Percentiles rank a stretch among this genome's conserved stretches.
Evolutionary conservation across 1,140 invertebrate genomes (phyloP).

Genomic region (Sminthurinus signatus): DNA sequence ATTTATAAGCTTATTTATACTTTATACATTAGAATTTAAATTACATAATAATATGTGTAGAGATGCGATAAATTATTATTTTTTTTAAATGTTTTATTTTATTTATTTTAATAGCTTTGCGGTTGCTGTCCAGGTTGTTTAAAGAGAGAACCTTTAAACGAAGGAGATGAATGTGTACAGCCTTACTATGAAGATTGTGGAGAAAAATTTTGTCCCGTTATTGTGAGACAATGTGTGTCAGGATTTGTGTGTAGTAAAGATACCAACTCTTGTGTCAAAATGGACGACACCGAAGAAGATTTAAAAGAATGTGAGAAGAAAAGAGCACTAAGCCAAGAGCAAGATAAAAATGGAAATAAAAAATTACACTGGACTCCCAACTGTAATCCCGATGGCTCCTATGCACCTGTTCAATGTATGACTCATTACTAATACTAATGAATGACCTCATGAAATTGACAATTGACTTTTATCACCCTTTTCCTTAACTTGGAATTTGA

Average conservation of each 20-base stretch:
- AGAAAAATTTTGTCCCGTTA: conserved; percentile 16
- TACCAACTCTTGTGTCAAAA: neutral
- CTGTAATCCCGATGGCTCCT: conserved; percentile 29
- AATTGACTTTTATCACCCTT: too few species aligned
- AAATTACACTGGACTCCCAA: conserved; percentile 25
- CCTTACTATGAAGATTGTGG: neutral
- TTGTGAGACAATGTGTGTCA: conserved; percentile 10
- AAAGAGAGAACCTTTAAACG: neutral
- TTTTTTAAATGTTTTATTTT: too few species aligned
- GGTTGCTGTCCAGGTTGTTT: conserved; percentile 35
- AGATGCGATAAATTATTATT: too few species aligned
- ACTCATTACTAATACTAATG: too few species aligned
- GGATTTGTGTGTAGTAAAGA: conserved; percentile 6
- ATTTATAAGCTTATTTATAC: too few species aligned
- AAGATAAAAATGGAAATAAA: neutral
- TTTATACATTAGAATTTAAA: too few species aligned
- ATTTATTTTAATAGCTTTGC: too few species aligned
- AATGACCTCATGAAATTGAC: too few species aligned
- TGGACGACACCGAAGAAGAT: neutral
- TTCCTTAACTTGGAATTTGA: too few species aligned
- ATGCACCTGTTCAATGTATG: conserved; percentile 32
- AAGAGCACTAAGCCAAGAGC: neutral
- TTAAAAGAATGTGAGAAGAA: neutral
- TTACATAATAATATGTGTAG: too few species aligned
- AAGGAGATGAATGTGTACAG: neutral